These are phyloP conservation scores for Corticium candelabrum DNA, from an alignment of 37 sponge, comb jelly and placozoan species.

Conservation along the genomic window DNA sequence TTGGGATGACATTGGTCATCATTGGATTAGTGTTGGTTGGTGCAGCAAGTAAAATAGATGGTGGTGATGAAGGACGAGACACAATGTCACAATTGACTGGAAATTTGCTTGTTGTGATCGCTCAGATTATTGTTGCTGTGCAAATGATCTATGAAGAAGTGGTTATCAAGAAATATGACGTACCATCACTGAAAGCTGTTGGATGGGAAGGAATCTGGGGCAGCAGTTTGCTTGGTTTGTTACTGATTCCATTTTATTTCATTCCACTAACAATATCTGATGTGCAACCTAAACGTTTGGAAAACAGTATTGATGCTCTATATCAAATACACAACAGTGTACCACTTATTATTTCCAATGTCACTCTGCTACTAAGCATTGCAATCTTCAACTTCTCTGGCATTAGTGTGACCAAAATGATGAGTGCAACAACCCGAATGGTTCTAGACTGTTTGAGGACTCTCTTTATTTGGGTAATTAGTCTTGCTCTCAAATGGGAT, in stretches of 20 bases:
- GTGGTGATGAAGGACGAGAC: constrained; percentile 1
- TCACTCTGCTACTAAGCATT: constrained; percentile 81
- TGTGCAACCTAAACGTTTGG: constrained; percentile 64
- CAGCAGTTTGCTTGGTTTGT: constrained; percentile 35
- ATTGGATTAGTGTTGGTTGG: constrained; percentile 75
- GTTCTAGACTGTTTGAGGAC: constrained; percentile 84
- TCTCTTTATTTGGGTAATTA: constrained; percentile 86
- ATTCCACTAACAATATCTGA: constrained; percentile 82
- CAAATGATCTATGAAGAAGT: constrained; percentile 86
- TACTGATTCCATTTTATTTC: constrained; percentile 87
- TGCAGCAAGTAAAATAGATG: constrained; percentile 22
- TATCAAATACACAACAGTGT: constrained; percentile 41
- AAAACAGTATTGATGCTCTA: constrained; percentile 82
- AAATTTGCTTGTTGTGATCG: constrained; percentile 71
- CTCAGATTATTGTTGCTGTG: constrained; percentile 77
- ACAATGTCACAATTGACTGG: constrained; percentile 39
- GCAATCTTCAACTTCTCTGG: constrained; percentile 97
- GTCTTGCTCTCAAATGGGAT: constrained; percentile 74
- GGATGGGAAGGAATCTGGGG: constrained; percentile 90
- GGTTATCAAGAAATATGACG: constrained; percentile 74
- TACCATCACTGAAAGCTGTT: no score
- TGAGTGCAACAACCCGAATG: constrained; percentile 91
- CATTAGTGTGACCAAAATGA: constrained; percentile 70
- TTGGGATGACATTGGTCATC: constrained; percentile 80
- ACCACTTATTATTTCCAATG: constrained; percentile 38